A percentile compares a stretch with the other conserved stretches of the same genome.
Evolutionary conservation across 2,888 invertebrate species (phyloP).

Genomic region (Pandemis corylana): DNA sequence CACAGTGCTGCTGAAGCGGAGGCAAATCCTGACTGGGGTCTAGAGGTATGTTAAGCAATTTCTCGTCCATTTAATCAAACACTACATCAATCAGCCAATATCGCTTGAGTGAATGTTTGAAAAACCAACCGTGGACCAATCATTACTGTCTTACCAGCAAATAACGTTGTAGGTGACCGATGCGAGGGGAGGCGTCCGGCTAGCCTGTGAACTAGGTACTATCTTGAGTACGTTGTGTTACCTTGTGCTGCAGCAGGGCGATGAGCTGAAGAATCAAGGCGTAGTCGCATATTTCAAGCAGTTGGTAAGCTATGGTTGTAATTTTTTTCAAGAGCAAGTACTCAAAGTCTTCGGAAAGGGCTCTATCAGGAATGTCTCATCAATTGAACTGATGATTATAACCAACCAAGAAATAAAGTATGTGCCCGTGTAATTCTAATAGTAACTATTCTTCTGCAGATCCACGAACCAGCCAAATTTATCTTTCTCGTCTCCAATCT

Average conservation of each 20-base stretch:
- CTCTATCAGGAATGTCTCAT: not conserved
- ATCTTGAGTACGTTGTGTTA: constrained; percentile 94
- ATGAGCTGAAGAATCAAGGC: constrained; percentile 98
- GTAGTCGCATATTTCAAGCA: constrained; percentile 95
- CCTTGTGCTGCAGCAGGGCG: constrained; percentile 95
- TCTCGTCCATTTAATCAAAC: too few species aligned
- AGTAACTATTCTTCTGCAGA: constrained; percentile 83
- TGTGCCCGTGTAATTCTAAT: not conserved
- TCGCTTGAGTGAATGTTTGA: too few species aligned
- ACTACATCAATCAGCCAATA: too few species aligned
- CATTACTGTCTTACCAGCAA: not conserved
- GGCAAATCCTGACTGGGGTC: constrained; percentile 70
- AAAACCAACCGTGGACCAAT: not conserved
- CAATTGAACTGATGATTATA: not conserved
- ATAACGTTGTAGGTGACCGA: constrained; percentile 54
- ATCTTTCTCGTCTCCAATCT: constrained; percentile 97
- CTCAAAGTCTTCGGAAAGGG: not conserved
- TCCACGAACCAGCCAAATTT: constrained; percentile 96
- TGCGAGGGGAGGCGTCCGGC: constrained; percentile 82
- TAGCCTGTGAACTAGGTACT: constrained; percentile 93
- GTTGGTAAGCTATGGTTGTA: constrained; percentile 86
- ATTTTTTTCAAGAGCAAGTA: too few species aligned
- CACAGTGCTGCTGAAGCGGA: constrained; percentile 80
- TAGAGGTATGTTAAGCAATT: constrained; percentile 52
- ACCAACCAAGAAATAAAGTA: not conserved